Evolutionary conservation across 2,113 vertebrate species (phyloP), one percentile per base, ranked within the genome.

Genomic region (Misgurnus anguillicaudatus): DNA sequence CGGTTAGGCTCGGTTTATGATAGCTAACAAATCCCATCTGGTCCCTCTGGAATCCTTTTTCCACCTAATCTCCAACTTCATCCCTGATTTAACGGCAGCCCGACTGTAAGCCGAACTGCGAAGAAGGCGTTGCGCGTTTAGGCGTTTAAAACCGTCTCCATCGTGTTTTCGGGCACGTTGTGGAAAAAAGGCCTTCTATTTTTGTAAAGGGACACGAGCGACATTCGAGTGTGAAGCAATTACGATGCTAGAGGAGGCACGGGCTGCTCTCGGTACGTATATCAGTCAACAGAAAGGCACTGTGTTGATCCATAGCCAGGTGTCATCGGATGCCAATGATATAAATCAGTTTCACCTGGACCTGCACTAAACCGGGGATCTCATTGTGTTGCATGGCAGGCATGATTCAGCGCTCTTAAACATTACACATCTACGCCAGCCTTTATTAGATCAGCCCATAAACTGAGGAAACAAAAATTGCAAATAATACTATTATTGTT

Each of bases 221-320:
- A 17, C 71, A 74, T 47, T 74, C 14, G 24, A 14, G 19, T 17
- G 21, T 74, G 19, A 45, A 62, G 71, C 57, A 71, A 39, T 61
- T 45, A 60, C 39, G 45, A 62, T 16, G 38, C 72, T 74, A 4
- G 61, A 74, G 14, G 58, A 74, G 57, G 72, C 72, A 74, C 21
- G 31, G 68, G 78, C 78, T 73, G 60, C 9, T 21, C 42, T 42
- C 65, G 62, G 57, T 17, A 65, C 3, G n/a, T 19, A 51, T 47
- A 73, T 65, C 68, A 31, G 57, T 61, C 21, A 61, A 74, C 38
- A 66, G 11, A 72, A 80, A 80, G 78, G 69, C 78, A 80, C 78
- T 74, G 62, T 41, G 16, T 73, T 58, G 45, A 74, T 62, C 57
- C 47, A 45, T 41, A 64, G 19, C 38, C 38, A 45, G 65, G 48